Percentiles rank a stretch among this genome's conserved stretches.
Evolutionary conservation across 2,113 vertebrate genomes (phyloP).

Genomic region (Halcyon malimbica): DNA sequence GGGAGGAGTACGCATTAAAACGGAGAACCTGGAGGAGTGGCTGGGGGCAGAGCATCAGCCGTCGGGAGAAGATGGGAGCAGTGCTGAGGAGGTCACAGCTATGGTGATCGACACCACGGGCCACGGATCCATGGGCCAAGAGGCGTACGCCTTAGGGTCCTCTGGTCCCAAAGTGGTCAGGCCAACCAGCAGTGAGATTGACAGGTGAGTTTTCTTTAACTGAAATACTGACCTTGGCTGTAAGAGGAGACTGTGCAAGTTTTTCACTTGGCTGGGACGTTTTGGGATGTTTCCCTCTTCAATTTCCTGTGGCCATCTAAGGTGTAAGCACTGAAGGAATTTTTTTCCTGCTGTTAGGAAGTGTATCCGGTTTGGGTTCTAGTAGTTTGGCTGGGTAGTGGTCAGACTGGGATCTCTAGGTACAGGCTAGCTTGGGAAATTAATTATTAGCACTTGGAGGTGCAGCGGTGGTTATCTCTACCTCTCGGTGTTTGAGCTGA

Average conservation of each 20-base stretch:
- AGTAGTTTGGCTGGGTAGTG: neutral
- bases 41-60: conserved; percentile 88
- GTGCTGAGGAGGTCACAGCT: conserved; percentile 86
- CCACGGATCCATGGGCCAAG: conserved; percentile 83
- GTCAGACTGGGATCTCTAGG: conserved; percentile 6
- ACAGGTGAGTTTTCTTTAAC: conserved; percentile 81
- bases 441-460: neutral
- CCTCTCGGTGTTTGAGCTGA: neutral
- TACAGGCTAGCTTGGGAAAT: neutral
- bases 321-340: neutral
- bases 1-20: conserved; percentile 91
- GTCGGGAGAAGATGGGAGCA: conserved; percentile 88
- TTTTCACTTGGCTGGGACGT: neutral
- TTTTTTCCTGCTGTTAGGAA: conserved; percentile 1
- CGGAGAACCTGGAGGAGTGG: conserved; percentile 94
- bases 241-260: neutral
- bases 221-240: neutral
- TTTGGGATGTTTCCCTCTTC: neutral
- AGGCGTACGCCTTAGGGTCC: conserved; percentile 76
- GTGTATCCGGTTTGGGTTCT: neutral
- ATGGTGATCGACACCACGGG: conserved; percentile 94
- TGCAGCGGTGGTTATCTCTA: neutral
- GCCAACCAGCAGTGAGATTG: conserved; percentile 92
- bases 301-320: neutral
- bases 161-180: conserved; percentile 81